These are phyloP conservation scores for Eurystomus glaucurus DNA, from an alignment of 2,797 vertebrate species.

Conservation along the genomic window DNA sequence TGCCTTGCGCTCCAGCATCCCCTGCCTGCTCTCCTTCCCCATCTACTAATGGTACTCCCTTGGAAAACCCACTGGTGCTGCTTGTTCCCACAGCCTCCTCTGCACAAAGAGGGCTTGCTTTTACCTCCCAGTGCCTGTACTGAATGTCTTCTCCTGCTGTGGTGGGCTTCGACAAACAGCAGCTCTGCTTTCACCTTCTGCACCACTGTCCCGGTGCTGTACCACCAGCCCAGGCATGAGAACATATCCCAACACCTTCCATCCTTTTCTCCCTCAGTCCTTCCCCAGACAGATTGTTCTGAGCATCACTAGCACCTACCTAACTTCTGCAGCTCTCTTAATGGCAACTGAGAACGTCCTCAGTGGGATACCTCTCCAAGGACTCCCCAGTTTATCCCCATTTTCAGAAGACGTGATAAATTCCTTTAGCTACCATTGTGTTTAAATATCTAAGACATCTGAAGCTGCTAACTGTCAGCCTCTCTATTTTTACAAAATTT, in stretches of 20 bases:
- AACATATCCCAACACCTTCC: not conserved
- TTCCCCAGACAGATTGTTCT: not conserved
- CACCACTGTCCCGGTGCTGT: accelerated
- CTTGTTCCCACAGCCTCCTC: not conserved
- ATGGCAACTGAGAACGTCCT: accelerated
- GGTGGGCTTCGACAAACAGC: accelerated
- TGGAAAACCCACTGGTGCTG: not conserved
- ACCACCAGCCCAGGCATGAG: accelerated
- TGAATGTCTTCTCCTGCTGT: not conserved
- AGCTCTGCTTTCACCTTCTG: not conserved
- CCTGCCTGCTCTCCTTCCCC: not conserved
- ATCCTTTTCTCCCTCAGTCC: not conserved
- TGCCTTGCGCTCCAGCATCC: not conserved
- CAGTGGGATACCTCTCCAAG: not conserved
- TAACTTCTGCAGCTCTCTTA: not conserved
- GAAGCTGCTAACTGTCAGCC: not conserved
- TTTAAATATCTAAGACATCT: not conserved
- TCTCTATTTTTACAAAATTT: not conserved
- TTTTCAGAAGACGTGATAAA: not conserved
- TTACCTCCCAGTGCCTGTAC: not conserved
- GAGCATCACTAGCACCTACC: not conserved
- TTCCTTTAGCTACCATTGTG: not conserved
- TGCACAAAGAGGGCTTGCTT: not conserved
- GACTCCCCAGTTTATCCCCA: not conserved
- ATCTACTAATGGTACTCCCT: not conserved